These are phyloP conservation scores for Miltochrista miniata DNA, from an alignment of 2,888 invertebrate genomes.

Conservation along the genomic window DNA sequence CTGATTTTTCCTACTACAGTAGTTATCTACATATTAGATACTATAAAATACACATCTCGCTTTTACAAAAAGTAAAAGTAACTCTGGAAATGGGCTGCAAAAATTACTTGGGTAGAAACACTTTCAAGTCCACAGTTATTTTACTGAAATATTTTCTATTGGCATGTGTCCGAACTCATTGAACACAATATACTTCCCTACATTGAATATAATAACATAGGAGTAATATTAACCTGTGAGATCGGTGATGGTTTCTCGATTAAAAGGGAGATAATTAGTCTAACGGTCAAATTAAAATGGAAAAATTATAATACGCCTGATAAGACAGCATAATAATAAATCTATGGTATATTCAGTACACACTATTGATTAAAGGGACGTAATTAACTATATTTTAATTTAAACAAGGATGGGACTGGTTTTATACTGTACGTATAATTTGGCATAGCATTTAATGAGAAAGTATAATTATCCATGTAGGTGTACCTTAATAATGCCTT, in stretches of 20 bases:
- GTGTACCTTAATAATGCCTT: constrained; percentile 7
- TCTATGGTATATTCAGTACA: no score
- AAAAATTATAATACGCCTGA: no score
- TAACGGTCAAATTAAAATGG: neutral
- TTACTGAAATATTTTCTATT: constrained; percentile 31
- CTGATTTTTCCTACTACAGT: no score
- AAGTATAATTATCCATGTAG: constrained; percentile 16
- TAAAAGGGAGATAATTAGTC: constrained; percentile 14
- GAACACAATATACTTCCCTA: constrained; percentile 32
- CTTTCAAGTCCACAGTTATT: constrained; percentile 12
- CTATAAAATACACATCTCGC: no score
- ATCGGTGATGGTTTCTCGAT: constrained; percentile 25
- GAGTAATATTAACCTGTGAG: constrained; percentile 49
- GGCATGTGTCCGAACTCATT: constrained; percentile 30
- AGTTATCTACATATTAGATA: no score
- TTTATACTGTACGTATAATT: neutral
- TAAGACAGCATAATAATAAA: neutral
- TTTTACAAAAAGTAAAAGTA: no score
- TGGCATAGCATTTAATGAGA: constrained; percentile 16
- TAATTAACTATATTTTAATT: no score
- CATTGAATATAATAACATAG: constrained; percentile 57
- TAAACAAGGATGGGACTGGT: constrained; percentile 4
- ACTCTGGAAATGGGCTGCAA: no score
- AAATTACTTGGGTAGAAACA: neutral
- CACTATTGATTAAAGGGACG: no score